Evolutionary conservation across 1,140 invertebrate species (phyloP).

Genomic region (Dendroctonus ponderosae): DNA sequence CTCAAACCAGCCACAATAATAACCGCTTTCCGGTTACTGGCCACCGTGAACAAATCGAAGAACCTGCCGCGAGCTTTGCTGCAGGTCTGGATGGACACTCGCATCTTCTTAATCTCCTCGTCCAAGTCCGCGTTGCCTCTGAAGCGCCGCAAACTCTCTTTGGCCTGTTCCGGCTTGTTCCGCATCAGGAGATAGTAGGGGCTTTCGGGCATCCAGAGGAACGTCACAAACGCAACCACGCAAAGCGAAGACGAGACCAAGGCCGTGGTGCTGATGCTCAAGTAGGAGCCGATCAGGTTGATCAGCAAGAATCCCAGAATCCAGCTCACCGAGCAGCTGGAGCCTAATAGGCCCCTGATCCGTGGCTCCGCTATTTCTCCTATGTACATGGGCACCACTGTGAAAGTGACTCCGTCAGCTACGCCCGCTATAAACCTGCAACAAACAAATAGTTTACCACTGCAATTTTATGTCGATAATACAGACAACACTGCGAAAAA

Average conservation of each 20-base stretch:
- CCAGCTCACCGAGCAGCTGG: constrained; percentile 41
- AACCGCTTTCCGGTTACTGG: constrained; percentile 63
- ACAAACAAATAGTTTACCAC: constrained; percentile 26
- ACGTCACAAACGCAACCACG: constrained; percentile 61
- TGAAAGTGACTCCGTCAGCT: constrained; percentile 65
- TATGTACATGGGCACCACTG: constrained; percentile 65
- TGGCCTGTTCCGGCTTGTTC: constrained; percentile 61
- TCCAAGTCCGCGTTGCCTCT: constrained; percentile 56
- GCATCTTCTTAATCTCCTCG: constrained; percentile 62
- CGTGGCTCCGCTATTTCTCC: constrained; percentile 66
- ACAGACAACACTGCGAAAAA: too few relatives aligned
- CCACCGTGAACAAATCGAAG: constrained; percentile 57
- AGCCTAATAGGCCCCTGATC: constrained; percentile 60
- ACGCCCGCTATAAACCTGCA: constrained; percentile 59
- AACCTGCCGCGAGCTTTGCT: constrained; percentile 52
- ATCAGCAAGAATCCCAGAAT: constrained; percentile 66
- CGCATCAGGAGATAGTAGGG: constrained; percentile 67
- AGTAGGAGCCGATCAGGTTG: constrained; percentile 64
- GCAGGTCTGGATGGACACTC: constrained; percentile 54
- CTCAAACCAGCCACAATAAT: constrained; percentile 64
- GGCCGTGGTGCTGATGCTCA: constrained; percentile 60
- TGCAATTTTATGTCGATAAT: too few relatives aligned
- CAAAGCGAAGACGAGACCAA: constrained; percentile 59
- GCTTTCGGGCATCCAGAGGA: constrained; percentile 74
- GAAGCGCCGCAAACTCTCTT: constrained; percentile 60